Conservation (phyloP, 2,113 vertebrate species). For the Poicephalus gulielmi region DNA sequence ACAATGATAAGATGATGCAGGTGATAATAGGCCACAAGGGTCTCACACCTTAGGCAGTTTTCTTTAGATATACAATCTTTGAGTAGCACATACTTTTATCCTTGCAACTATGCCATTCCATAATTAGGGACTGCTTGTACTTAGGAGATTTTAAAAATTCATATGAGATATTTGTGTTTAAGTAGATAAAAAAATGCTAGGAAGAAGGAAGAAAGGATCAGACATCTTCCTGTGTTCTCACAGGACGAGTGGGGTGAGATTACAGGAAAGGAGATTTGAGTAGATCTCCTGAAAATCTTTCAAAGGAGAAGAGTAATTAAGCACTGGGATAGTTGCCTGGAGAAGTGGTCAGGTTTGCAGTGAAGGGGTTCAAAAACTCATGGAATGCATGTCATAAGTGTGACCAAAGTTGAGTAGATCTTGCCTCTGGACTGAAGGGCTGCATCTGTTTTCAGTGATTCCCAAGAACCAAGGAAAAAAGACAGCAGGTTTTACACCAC, state of each 20-base stretch:
- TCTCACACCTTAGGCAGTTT: neutral
- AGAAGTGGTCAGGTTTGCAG: neutral
- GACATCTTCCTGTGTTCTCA: neutral
- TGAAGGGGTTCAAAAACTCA: neutral
- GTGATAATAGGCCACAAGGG: neutral
- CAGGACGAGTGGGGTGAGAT: neutral
- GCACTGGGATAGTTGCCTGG: neutral
- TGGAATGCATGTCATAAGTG: fast-evolving
- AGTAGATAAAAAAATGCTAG: neutral
- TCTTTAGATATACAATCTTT: neutral
- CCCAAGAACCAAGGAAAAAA: neutral
- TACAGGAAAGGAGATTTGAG: neutral
- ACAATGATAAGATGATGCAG: neutral
- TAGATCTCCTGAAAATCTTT: neutral
- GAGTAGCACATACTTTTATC: neutral
- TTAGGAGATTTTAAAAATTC: neutral
- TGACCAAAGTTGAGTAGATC: neutral
- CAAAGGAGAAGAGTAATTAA: neutral
- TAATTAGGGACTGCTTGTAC: neutral
- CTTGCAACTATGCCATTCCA: neutral
- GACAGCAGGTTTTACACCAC: neutral
- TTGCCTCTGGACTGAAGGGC: neutral
- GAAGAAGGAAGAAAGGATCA: neutral
- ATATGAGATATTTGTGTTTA: neutral
- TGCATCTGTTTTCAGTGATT: neutral